Evolutionary conservation across 1,140 invertebrate species (phyloP).

Genomic region (Acromyrmex charruanus): DNA sequence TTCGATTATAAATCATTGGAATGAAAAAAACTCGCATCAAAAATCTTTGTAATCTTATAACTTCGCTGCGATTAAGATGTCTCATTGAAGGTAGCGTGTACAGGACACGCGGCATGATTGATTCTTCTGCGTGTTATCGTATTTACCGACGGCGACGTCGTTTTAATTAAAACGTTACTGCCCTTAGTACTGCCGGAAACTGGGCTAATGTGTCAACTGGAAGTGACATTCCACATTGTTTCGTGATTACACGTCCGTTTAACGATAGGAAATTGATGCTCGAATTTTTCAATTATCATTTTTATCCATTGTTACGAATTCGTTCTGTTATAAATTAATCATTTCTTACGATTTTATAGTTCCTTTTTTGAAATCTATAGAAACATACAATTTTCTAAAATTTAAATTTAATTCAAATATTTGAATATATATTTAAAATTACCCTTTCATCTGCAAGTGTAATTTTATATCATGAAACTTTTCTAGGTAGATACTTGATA

Average conservation of each 20-base stretch:
- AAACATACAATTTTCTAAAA: neutral
- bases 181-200: conserved; percentile 63
- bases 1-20: neutral
- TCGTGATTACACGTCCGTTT: conserved; percentile 42
- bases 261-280: conserved; percentile 23
- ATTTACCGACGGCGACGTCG: conserved; percentile 78
- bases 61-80: conserved; percentile 33
- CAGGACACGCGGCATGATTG: conserved; percentile 79
- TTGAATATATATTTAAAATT: neutral
- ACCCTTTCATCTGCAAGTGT: neutral
- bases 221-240: conserved; percentile 51
- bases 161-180: conserved; percentile 79
- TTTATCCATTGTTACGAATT: neutral
- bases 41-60: conserved; percentile 28
- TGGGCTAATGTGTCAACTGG: conserved; percentile 50
- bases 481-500: neutral
- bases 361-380: neutral
- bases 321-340: neutral
- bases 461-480: neutral
- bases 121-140: conserved; percentile 79
- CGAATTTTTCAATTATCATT: neutral
- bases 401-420: conserved; percentile 6
- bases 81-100: conserved; percentile 44
- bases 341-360: neutral
- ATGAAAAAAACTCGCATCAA: conserved; percentile 18